These are phyloP conservation scores for Acheta domesticus DNA, from an alignment of 2,888 invertebrate genomes.

Conservation along the genomic window DNA sequence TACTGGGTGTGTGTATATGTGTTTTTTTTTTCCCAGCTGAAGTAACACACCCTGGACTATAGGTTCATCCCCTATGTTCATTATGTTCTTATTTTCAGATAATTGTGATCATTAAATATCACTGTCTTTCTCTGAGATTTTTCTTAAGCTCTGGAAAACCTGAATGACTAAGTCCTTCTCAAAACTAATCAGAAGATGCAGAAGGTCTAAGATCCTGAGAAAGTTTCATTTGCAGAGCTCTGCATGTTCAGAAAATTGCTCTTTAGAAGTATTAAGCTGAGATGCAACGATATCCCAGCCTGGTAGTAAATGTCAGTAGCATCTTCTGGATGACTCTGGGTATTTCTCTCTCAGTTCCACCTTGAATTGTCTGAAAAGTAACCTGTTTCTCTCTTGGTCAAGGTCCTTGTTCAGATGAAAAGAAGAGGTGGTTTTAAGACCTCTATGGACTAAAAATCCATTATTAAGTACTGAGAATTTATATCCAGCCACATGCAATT, in stretches of 20 bases:
- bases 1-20: no score
- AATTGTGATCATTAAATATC: no score
- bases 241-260: not conserved
- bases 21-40: no score
- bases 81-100: no score
- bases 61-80: no score
- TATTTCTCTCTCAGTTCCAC: slow-evolving; percentile 53
- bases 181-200: no score
- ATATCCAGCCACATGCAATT: slow-evolving; percentile 54
- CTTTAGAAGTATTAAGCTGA: not conserved
- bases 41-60: no score
- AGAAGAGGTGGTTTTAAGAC: slow-evolving; percentile 49
- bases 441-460: slow-evolving; percentile 54
- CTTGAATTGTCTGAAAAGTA: slow-evolving; percentile 53
- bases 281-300: not conserved
- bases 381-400: slow-evolving; percentile 51
- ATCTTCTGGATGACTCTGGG: slow-evolving; percentile 50
- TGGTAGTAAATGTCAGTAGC: slow-evolving; percentile 44
- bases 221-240: not conserved
- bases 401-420: slow-evolving; percentile 51
- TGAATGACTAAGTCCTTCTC: no score
- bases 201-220: no score
- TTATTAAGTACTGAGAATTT: slow-evolving; percentile 54
- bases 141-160: no score
- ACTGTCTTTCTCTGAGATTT: no score